Base-by-base conservation (phyloP, 1,140 invertebrate genomes). In the Coboldia fuscipes region DNA sequence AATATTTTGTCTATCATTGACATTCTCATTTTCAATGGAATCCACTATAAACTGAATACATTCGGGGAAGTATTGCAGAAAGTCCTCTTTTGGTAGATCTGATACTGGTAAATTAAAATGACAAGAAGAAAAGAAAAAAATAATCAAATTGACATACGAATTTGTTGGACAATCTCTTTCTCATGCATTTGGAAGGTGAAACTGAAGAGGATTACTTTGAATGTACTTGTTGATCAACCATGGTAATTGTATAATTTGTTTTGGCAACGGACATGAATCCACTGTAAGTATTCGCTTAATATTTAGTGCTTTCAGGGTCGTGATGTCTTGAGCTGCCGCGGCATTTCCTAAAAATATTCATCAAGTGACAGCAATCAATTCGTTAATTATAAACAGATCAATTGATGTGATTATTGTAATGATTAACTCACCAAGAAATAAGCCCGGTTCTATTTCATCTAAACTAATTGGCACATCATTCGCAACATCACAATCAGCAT, bases 51-150 rank as follows among this genome's bases (percentile, higher is more conserved):
- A 86, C 3, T 71, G 54, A 50, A 70, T 70, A 15, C 75, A 70
- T 27, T 72, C 67, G 42, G 77, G 71, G 40, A 86, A 70, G 45
- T 79, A 65, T 38, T 63, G 73, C n/a, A 86, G 59, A 9, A 86
- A 51, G 51, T 85, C 80, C 46, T 84, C 82, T 41, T 76, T 69
- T 2, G 78, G 72, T 51, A 78, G 68, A 57, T 86, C 81, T 3
- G 76, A 72, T 42, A 84, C 66, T 72, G 43, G 18, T 60, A 58
- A 24, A 30, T 39, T 34, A 31, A 38, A 35, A 23, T 31, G 34
- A 40, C 32, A 33, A 41, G 33, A 37, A 39, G 12, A 21, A 15
- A 33, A 28, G 8, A n/a, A 28, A 9, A 30, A 17, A 19, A 13
- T 20, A 35, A 6, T 30, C 30, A 4, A 17, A 14, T 30, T 12